phyloP scores from a whole-genome alignment of 2,888 invertebrate species.

The Macropis europaea region DNA sequence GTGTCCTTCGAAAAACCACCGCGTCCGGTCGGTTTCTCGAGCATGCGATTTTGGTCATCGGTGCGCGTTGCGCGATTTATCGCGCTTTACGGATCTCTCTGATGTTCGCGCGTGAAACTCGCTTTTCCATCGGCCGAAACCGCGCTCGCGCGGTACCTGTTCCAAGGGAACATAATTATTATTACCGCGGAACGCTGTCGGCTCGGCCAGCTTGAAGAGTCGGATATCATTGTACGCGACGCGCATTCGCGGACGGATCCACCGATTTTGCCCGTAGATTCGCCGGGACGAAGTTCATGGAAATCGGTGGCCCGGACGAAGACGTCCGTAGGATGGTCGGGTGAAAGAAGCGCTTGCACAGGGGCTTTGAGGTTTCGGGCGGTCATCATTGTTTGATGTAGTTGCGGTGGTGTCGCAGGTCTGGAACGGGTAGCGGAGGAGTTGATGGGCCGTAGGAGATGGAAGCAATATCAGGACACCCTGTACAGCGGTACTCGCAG shows the following conservation, averaged over 20 bases:
- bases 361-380: constrained; percentile 47
- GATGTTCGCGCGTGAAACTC: constrained; percentile 16
- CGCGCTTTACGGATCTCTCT: constrained; percentile 27
- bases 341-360: neutral
- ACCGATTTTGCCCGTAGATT: too few relatives aligned
- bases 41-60: constrained; percentile 47
- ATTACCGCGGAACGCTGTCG: too few relatives aligned
- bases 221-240: too few relatives aligned
- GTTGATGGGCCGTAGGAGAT: constrained; percentile 98
- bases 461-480: constrained; percentile 95
- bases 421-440: constrained; percentile 98
- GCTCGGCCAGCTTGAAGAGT: too few relatives aligned
- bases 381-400: constrained; percentile 76
- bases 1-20: constrained; percentile 56
- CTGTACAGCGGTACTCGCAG: constrained; percentile 81
- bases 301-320: neutral
- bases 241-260: neutral
- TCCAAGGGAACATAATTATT: too few relatives aligned
- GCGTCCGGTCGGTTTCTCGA: constrained; percentile 58
- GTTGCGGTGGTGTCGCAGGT: constrained; percentile 83
- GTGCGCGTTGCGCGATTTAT: constrained; percentile 16
- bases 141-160: too few relatives aligned
- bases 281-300: too few relatives aligned
- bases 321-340: neutral
- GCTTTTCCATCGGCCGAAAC: constrained; percentile 13